Percentiles rank a stretch among this genome's conserved stretches.
Evolutionary conservation across 1,140 invertebrate species (phyloP).

Genomic region (Holotrichia oblita): DNA sequence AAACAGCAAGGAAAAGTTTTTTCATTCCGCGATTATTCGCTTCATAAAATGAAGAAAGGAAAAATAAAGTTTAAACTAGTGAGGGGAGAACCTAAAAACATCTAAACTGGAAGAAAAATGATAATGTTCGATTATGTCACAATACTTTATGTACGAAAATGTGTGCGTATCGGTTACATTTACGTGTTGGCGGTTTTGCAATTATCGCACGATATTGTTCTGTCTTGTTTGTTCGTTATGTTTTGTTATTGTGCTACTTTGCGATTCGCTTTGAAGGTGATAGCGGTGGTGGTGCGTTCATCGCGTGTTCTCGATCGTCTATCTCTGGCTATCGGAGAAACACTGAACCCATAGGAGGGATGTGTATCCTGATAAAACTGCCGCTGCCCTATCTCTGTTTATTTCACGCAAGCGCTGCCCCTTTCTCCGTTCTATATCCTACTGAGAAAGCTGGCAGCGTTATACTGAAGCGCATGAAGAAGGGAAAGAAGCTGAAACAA

Average conservation of each 20-base stretch:
- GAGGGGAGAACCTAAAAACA: not conserved
- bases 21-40: not conserved
- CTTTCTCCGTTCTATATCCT: not conserved
- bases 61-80: not conserved
- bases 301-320: constrained; percentile 30
- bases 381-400: constrained; percentile 25
- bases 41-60: not conserved
- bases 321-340: constrained; percentile 19
- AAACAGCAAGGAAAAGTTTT: not conserved
- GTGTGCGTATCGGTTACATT: constrained; percentile 1
- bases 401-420: constrained; percentile 36
- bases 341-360: constrained; percentile 38
- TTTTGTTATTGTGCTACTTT: constrained; percentile 11
- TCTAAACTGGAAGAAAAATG: not conserved
- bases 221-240: not conserved
- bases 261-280: not conserved
- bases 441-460: not conserved
- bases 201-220: not conserved
- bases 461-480: not conserved
- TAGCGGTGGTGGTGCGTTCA: not conserved
- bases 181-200: not conserved
- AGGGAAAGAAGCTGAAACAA: constrained; percentile 1
- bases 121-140: not conserved
- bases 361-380: constrained; percentile 40
- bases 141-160: not conserved